Evolutionary conservation across 2,797 vertebrate genomes (phyloP), one percentile per base, ranked within the genome.

Genomic region (Tenualosa ilisha): DNA sequence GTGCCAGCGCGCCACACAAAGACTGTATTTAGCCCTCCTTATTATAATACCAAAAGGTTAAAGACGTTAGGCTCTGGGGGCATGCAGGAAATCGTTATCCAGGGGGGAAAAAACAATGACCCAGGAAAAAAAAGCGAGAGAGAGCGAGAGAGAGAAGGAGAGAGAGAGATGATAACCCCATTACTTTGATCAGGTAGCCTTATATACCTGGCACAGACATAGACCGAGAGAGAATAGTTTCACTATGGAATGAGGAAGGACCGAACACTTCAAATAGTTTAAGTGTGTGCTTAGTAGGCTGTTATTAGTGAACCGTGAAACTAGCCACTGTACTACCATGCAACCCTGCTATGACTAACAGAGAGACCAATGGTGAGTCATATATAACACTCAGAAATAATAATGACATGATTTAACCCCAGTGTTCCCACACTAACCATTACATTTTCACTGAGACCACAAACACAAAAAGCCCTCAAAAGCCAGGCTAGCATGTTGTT

Each of bases 31-130:
- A 92, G 91, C 89, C 90, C 87, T 86, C 87, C 89, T 87, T 89
- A 89, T 91, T 90, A 91, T 87, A 91, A 91, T 90, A 90, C 88
- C 85, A 89, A 89, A 90, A 91, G 91, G 91, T 91, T 90, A 91
- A 89, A 91, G 86, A 91, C 89, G 90, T 89, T 91, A 89, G 89
- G 88, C 86, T 90, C 85, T 72, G 49, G 84, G 89, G 89, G 89
- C 90, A 91, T 84, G 83, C 88, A 86, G 90, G 87, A 89, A 89
- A 90, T 84, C 68, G 83, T 89, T 87, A 88, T 85, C 83, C 82
- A 89, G 85, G 83, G 83, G 75, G 26, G 82, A 56, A 68, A 87
- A 86, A 87, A 88, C 54, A 85, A 61, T 81, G 37, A 85, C 88
- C 72, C 81, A 84, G 83, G 82, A 85, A 84, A 83, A 86, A 81